phyloP scores from a whole-genome alignment of 2,888 invertebrate genomes.

The Carabus problematicus region DNA sequence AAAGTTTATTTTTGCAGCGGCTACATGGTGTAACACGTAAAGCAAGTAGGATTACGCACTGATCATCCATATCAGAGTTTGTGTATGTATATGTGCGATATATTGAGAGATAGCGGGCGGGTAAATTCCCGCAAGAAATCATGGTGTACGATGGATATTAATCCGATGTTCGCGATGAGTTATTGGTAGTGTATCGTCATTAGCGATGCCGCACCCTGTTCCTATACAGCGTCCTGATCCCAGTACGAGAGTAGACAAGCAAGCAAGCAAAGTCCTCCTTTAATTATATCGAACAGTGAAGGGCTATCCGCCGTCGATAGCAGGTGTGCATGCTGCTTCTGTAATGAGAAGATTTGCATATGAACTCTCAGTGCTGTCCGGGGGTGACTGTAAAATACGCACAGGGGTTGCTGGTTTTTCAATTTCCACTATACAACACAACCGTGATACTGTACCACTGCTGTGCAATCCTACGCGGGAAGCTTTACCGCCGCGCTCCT shows the following conservation, averaged over 20 bases:
- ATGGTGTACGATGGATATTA: conserved; percentile 7
- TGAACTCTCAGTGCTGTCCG: conserved; percentile 14
- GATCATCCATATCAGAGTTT: too few relatives aligned
- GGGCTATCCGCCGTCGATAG: conserved; percentile 14
- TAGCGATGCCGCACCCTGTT: conserved; percentile 21
- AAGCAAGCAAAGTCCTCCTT: conserved; percentile 14
- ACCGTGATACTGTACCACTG: neutral
- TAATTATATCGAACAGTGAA: conserved; percentile 31
- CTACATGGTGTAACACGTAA: too few relatives aligned
- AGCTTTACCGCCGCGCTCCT: conserved; percentile 4
- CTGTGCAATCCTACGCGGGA: neutral
- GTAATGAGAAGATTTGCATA: conserved; percentile 27
- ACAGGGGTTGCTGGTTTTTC: conserved; percentile 27
- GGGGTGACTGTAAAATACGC: conserved; percentile 19
- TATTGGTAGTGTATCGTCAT: conserved; percentile 36
- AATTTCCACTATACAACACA: conserved; percentile 28
- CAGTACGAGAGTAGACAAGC: neutral
- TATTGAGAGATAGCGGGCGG: neutral
- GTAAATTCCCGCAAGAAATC: conserved; percentile 27
- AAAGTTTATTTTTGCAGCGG: too few relatives aligned
- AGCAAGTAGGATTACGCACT: too few relatives aligned
- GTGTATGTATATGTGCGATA: too few relatives aligned
- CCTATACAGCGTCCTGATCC: neutral
- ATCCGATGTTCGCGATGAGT: conserved; percentile 20
- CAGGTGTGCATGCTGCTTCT: conserved; percentile 19